Percentiles rank a stretch among this genome's conserved stretches.
These are phyloP conservation scores for Aphaenogaster floridana DNA, from an alignment of 1,140 invertebrate genomes.

Conservation along the genomic window DNA sequence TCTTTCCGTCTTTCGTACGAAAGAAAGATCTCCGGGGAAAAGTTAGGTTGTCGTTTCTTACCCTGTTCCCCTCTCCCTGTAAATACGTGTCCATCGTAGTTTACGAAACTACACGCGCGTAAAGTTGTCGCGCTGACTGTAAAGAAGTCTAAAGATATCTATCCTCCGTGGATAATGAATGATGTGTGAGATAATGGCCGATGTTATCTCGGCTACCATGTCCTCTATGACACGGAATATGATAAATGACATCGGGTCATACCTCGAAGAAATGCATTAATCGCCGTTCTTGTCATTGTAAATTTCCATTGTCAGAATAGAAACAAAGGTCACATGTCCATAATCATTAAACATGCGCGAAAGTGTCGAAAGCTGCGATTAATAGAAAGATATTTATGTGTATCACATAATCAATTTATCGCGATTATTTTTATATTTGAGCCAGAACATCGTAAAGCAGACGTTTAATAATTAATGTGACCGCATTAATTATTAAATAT, in stretches of 20 bases:
- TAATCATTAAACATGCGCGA: neutral
- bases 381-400: neutral
- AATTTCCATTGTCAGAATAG: slow-evolving; percentile 37
- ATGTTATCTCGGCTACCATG: slow-evolving; percentile 72
- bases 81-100: slow-evolving; percentile 55
- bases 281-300: slow-evolving; percentile 5
- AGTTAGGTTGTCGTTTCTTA: neutral
- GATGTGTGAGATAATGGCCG: slow-evolving; percentile 78
- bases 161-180: slow-evolving; percentile 73
- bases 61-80: neutral
- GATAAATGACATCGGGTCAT: slow-evolving; percentile 27
- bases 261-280: slow-evolving; percentile 10
- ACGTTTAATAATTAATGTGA: neutral
- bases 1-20: neutral
- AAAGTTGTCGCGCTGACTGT: slow-evolving; percentile 74
- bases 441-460: too few species aligned
- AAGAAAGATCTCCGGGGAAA: neutral
- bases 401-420: neutral
- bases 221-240: neutral
- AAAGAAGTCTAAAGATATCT: slow-evolving; percentile 75
- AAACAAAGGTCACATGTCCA: slow-evolving; percentile 24
- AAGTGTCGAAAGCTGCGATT: neutral
- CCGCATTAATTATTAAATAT: neutral
- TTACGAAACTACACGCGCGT: slow-evolving; percentile 72
- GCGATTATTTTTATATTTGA: neutral